Conservation (phyloP, 2,888 invertebrate species). For the Heteromurus nitidus region DNA sequence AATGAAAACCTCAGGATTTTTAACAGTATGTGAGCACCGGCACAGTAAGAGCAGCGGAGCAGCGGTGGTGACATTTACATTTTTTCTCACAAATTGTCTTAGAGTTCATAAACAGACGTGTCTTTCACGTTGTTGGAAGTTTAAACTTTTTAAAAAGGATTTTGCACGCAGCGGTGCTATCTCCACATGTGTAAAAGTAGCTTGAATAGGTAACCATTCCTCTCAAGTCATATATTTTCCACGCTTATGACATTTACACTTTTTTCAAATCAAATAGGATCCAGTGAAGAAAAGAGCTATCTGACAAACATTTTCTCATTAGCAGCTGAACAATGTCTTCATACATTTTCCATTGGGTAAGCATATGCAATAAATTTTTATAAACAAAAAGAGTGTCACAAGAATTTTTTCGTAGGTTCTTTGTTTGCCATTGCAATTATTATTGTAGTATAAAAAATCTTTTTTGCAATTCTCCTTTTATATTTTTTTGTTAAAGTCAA, state of each 20-base stretch:
- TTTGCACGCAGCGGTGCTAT: neutral
- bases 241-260: conserved; percentile 1
- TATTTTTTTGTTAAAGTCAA: too few species aligned
- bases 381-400: too few species aligned
- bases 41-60: conserved; percentile 26
- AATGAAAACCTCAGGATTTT: neutral
- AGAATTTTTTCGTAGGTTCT: too few species aligned
- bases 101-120: neutral
- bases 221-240: neutral
- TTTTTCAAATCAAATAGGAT: neutral
- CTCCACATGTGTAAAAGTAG: neutral
- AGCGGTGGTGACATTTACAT: conserved; percentile 54
- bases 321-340: too few species aligned
- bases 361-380: too few species aligned
- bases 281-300: too few species aligned
- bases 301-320: too few species aligned
- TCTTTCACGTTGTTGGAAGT: neutral
- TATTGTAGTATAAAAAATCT: too few species aligned
- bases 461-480: too few species aligned
- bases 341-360: too few species aligned
- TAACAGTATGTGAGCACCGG: neutral
- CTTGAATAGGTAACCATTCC: neutral
- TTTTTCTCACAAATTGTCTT: conserved; percentile 52
- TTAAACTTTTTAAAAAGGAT: neutral
- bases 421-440: too few species aligned